phyloP scores from a whole-genome alignment of 1,140 invertebrate species.

The Theocolax elegans region DNA sequence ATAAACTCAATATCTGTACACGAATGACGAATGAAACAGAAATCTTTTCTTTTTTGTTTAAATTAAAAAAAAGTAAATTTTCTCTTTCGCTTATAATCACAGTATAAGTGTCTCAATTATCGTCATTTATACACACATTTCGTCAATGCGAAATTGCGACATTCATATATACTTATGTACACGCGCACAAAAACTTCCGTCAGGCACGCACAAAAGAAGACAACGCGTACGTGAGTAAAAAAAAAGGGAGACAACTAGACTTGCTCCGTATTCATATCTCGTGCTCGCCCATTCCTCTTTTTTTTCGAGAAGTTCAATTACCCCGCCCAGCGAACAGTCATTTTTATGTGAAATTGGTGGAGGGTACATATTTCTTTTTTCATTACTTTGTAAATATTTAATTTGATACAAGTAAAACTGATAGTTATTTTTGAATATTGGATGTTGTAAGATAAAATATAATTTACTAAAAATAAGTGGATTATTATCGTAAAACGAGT shows the following conservation, averaged over 20 bases:
- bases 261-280: conserved; percentile 17
- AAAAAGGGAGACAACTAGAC: neutral
- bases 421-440: too few species aligned
- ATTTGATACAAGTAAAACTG: too few species aligned
- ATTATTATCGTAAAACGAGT: too few species aligned
- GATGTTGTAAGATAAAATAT: too few species aligned
- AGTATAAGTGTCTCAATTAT: neutral
- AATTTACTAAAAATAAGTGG: too few species aligned
- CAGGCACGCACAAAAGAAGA: conserved; percentile 11
- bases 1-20: too few species aligned
- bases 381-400: too few species aligned
- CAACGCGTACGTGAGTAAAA: neutral
- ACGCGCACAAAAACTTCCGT: conserved; percentile 13
- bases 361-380: too few species aligned
- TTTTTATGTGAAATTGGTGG: too few species aligned
- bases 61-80: neutral
- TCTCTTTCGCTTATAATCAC: neutral
- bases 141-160: conserved; percentile 3
- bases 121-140: conserved; percentile 2
- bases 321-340: neutral
- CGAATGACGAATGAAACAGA: too few species aligned
- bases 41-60: too few species aligned
- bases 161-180: neutral
- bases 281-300: conserved; percentile 7
- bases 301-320: conserved; percentile 30